Evolutionary conservation across 1,140 invertebrate genomes (phyloP).

Genomic region (Cyclargus thomasi): DNA sequence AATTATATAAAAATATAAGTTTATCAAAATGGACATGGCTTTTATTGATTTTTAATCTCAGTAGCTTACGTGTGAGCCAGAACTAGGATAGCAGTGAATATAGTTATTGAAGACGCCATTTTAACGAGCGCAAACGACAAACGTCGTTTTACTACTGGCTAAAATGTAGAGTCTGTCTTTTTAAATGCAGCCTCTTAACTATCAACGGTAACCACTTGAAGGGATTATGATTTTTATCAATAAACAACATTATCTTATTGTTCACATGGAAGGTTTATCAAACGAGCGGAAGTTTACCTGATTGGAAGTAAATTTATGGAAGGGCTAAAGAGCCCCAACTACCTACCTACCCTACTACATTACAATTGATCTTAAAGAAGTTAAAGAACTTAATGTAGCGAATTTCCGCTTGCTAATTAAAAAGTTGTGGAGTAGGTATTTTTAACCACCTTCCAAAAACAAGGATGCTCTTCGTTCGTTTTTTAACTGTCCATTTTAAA

Average conservation of each 20-base stretch:
- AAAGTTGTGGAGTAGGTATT: too few relatives aligned
- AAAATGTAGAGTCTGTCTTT: slow-evolving; percentile 16
- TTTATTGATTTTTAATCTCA: not conserved
- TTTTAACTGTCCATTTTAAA: too few relatives aligned
- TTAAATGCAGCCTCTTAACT: not conserved
- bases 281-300: not conserved
- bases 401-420: too few relatives aligned
- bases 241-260: not conserved
- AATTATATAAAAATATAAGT: too few relatives aligned
- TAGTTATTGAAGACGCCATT: slow-evolving; percentile 37
- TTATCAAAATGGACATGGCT: too few relatives aligned
- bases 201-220: not conserved
- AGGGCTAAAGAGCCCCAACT: too few relatives aligned
- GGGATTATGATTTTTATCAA: not conserved
- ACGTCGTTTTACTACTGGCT: slow-evolving; percentile 37
- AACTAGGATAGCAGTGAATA: slow-evolving; percentile 39
- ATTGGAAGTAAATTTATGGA: not conserved
- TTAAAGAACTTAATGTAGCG: too few relatives aligned
- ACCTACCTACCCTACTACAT: too few relatives aligned
- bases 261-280: not conserved
- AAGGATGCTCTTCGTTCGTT: too few relatives aligned
- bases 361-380: too few relatives aligned
- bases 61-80: slow-evolving; percentile 51
- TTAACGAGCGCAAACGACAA: slow-evolving; percentile 36
- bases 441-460: too few relatives aligned